phyloP scores from a whole-genome alignment of 2,113 vertebrate species.

The Oncorhynchus masou region DNA sequence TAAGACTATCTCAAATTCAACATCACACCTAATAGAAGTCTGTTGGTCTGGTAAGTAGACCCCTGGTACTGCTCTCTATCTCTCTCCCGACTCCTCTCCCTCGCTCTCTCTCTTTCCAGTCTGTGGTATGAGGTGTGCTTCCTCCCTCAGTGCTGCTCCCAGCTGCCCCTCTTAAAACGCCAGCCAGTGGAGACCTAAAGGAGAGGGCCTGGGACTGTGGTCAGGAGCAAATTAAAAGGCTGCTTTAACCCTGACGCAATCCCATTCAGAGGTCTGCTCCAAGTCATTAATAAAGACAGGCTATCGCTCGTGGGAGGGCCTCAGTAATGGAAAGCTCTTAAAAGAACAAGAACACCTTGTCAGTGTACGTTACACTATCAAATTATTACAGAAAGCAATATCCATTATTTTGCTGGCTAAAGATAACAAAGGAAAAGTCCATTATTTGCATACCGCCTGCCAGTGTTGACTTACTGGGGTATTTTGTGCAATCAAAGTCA shows the following conservation, averaged over 20 bases:
- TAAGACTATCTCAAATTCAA: constrained; percentile 28
- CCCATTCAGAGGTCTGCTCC: constrained; percentile 46
- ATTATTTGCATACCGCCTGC: constrained; percentile 32
- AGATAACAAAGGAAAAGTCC: constrained; percentile 37
- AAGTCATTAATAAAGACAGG: constrained; percentile 69
- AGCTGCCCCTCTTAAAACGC: constrained; percentile 59
- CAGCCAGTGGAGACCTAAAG: constrained; percentile 50
- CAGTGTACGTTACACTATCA: constrained; percentile 57
- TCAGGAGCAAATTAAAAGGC: constrained; percentile 63
- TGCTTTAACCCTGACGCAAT: constrained; percentile 64
- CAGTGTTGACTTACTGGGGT: constrained; percentile 11
- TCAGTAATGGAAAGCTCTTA: constrained; percentile 55
- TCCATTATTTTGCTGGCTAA: constrained; percentile 57
- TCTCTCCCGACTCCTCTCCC: constrained; percentile 11
- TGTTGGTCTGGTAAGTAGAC: constrained; percentile 23
- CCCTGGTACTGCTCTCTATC: constrained; percentile 7
- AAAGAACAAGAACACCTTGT: constrained; percentile 57
- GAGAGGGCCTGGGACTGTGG: constrained; percentile 48
- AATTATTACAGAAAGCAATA: constrained; percentile 56
- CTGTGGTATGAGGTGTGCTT: constrained; percentile 50
- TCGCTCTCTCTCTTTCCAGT: constrained; percentile 14
- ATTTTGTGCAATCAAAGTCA: not conserved
- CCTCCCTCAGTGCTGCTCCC: constrained; percentile 53
- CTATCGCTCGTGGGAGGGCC: constrained; percentile 55
- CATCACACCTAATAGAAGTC: constrained; percentile 43